Evolutionary conservation across 2,797 vertebrate genomes (phyloP), one percentile per base, ranked within the genome.

Genomic region (Avahi laniger): DNA sequence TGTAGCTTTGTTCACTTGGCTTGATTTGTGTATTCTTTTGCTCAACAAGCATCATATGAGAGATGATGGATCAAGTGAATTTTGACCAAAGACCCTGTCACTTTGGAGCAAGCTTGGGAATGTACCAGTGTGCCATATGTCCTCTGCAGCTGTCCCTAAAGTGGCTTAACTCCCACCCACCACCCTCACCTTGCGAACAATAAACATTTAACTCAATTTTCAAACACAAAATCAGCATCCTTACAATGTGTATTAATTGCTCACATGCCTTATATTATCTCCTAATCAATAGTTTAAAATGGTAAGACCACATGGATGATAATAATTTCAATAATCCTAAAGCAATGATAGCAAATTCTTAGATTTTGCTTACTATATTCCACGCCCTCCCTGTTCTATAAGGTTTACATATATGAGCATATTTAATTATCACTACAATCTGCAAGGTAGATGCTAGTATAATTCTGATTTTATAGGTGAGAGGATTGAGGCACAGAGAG

Each of bases 281-380:
- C 22, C 35, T 57, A 43, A 52, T 30, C n/a, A 70, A n/a, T 86
- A 46, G 26, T 85, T 91, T 89, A 84, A 83, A 72, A 67, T 81
- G 46, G 81, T 43, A 73, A 54, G 93, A 54, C 30, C 22, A 30
- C n/a, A 3, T 41, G 50, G 38, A 59, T n/a, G 61, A 33, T 59
- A 1, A 33, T 63, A 35, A 89, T 84, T 83, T 91, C 26, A 75
- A 1, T 69, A 63, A 22, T 84, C 6, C 63, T 76, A 6, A 7
- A 26, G 52, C 57, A 63, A 33, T 59, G 65, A 61, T 41, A 30
- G 59, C 5, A 79, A 14, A 86, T 30, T n/a, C 54, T 78, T 89
- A 24, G 35, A 50, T 85, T 65, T 48, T 90, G 24, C n/a, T 26
- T 50, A 22, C 26, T 73, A 1, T 17, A 4, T 67, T 33, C 24